These are phyloP conservation scores for Lepidothrix coronata DNA, from an alignment of 2,113 vertebrate species.

Conservation along the genomic window DNA sequence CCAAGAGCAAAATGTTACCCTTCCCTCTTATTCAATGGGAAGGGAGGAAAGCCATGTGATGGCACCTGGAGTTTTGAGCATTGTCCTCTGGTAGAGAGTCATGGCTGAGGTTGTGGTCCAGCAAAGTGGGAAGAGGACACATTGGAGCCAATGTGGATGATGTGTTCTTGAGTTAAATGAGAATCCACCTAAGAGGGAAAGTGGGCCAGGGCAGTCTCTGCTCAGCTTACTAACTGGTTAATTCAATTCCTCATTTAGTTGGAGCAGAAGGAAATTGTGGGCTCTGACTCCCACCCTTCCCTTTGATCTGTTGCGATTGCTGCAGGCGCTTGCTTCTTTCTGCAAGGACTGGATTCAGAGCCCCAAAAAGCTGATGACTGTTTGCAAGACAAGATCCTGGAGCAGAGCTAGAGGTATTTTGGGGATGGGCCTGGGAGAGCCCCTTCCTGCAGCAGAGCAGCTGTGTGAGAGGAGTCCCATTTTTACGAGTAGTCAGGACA, in stretches of 20 bases:
- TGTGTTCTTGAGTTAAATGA: fast-evolving
- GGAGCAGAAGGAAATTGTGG: background rate
- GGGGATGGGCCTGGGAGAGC: background rate
- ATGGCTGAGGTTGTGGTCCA: background rate
- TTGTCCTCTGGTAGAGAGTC: background rate
- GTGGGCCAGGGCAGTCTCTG: background rate
- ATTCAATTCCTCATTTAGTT: background rate
- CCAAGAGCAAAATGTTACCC: background rate
- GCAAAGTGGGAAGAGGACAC: background rate
- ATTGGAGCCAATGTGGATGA: background rate
- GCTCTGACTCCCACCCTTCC: background rate
- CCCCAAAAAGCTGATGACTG: background rate
- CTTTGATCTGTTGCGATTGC: constrained; percentile 18
- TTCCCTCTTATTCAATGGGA: fast-evolving
- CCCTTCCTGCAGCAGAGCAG: background rate
- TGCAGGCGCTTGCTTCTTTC: background rate
- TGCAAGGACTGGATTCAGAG: background rate
- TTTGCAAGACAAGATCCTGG: background rate
- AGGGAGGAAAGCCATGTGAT: background rate
- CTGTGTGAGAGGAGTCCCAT: background rate
- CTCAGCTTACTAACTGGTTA: constrained; percentile 9
- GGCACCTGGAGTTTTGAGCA: background rate
- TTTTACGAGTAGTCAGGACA: background rate
- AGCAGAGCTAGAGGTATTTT: background rate
- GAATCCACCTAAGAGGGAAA: background rate